Percentiles rank a stretch among this genome's conserved stretches.
phyloP scores from a whole-genome alignment of 2,113 vertebrate genomes.

The Dipodomys spectabilis region DNA sequence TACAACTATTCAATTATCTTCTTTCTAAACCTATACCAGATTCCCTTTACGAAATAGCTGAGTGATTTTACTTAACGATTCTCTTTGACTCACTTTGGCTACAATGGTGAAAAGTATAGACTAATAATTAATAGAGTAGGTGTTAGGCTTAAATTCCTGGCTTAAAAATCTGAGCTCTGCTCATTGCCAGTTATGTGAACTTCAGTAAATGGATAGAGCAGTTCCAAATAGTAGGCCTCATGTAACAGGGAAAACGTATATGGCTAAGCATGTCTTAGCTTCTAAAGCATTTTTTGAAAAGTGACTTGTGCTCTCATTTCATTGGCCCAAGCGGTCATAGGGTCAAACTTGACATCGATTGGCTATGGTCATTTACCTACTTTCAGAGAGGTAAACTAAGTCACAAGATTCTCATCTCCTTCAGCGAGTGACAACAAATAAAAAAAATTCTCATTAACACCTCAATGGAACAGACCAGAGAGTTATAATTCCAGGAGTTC shows the following conservation, averaged over 20 bases:
- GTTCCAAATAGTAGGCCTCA: background rate
- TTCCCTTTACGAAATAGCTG: constrained; percentile 30
- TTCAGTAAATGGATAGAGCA: background rate
- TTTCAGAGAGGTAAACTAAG: background rate
- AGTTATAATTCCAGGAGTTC: constrained; percentile 23
- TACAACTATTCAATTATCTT: constrained; percentile 13
- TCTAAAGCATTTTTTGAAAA: background rate
- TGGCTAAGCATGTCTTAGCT: background rate
- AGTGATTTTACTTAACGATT: background rate
- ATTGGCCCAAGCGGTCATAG: background rate
- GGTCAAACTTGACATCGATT: background rate
- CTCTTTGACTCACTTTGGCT: background rate
- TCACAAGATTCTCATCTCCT: background rate
- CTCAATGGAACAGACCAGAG: constrained; percentile 21
- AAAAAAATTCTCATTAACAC: constrained; percentile 55
- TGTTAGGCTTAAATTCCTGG: background rate
- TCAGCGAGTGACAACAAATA: constrained; percentile 27
- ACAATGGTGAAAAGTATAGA: background rate
- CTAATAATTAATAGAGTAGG: background rate
- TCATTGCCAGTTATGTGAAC: background rate
- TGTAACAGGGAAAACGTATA: background rate
- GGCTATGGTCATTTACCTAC: constrained; percentile 24
- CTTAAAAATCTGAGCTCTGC: background rate
- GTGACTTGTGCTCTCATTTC: constrained; percentile 27
- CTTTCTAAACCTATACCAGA: background rate